These are phyloP conservation scores for Acrocephalus scirpaceus DNA, from an alignment of 2,797 vertebrate genomes.

Conservation along the genomic window DNA sequence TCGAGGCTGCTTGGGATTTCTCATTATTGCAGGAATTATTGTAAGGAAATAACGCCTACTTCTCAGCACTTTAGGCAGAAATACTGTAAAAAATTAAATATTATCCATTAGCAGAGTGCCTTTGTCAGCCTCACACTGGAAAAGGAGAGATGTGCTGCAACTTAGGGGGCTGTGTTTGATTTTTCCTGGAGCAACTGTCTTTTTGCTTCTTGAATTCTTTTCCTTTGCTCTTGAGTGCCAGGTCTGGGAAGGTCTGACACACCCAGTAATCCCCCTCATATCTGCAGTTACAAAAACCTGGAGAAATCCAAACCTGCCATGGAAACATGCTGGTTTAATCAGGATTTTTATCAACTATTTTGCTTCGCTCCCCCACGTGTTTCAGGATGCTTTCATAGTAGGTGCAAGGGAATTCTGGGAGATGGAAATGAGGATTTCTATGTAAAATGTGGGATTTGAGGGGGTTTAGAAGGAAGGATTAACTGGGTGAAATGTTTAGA, in stretches of 20 bases:
- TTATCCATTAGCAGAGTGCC: background rate
- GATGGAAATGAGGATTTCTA: background rate
- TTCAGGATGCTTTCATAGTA: background rate
- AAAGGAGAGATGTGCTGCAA: background rate
- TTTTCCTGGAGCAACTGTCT: background rate
- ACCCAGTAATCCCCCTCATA: background rate
- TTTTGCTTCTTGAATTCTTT: background rate
- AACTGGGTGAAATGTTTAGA: background rate
- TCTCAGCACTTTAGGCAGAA: background rate
- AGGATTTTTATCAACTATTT: background rate
- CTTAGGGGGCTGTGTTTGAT: background rate
- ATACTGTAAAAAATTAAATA: background rate
- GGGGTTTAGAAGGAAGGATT: background rate
- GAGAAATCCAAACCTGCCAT: background rate
- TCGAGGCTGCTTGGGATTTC: background rate
- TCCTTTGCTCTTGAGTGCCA: background rate
- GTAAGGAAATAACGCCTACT: background rate
- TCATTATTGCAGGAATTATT: background rate
- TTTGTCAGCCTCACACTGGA: background rate
- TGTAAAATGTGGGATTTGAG: background rate
- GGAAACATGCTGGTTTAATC: constrained; percentile 10
- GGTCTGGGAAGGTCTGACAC: background rate
- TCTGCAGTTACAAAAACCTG: background rate
- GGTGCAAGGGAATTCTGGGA: background rate
- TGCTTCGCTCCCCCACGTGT: background rate